Percentiles rank a stretch among this genome's conserved stretches.
These are phyloP conservation scores for Ferrisia virgata DNA, from an alignment of 2,888 invertebrate genomes.

Conservation along the genomic window DNA sequence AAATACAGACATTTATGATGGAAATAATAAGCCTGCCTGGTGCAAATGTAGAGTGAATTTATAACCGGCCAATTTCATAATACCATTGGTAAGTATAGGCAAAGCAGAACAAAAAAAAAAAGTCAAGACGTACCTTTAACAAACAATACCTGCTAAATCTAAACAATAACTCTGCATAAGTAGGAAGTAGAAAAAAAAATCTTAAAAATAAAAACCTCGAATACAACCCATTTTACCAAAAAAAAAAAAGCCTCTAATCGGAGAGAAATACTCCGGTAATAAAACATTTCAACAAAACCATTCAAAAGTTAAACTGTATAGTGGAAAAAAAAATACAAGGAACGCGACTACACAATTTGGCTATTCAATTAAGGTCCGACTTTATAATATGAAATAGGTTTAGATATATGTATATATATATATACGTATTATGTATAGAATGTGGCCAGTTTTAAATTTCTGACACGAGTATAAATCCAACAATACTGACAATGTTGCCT, in stretches of 20 bases:
- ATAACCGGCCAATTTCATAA: conserved; percentile 22
- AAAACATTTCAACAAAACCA: background rate
- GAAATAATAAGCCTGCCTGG: background rate
- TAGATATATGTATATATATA: too few species aligned
- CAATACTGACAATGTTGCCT: conserved; percentile 19
- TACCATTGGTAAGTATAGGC: too few species aligned
- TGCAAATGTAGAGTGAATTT: conserved; percentile 21
- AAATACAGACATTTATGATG: conserved; percentile 36
- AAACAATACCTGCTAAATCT: background rate
- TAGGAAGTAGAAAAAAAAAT: background rate
- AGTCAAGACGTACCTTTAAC: background rate
- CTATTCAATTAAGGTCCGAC: background rate
- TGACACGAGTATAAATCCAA: conserved; percentile 21
- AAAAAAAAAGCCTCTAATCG: background rate
- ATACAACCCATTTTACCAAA: background rate
- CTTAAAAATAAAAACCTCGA: background rate
- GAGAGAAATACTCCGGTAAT: background rate
- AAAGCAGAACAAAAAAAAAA: background rate
- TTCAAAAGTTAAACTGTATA: background rate
- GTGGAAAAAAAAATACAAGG: background rate
- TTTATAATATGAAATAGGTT: too few species aligned
- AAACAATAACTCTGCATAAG: background rate
- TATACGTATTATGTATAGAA: background rate
- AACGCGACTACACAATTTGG: background rate
- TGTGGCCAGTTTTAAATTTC: background rate